phyloP scores from a whole-genome alignment of 2,888 invertebrate genomes.

The Dasypogon diadema region DNA sequence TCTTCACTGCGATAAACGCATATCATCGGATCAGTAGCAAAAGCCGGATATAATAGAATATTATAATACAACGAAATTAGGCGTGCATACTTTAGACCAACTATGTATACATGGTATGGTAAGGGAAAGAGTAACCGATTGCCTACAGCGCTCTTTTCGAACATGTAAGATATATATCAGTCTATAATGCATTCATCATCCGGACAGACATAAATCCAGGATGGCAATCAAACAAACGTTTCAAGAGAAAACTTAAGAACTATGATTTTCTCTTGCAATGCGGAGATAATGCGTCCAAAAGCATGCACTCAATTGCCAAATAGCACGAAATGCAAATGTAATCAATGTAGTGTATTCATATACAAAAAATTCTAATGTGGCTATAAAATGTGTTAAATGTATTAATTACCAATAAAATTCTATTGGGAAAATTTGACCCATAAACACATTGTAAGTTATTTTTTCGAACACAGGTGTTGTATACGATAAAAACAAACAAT shows the following conservation, averaged over 20 bases:
- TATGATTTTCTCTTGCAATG: slow-evolving; percentile 2
- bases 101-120: neutral
- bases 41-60: neutral
- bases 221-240: neutral
- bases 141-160: neutral
- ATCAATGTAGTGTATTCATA: neutral
- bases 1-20: neutral
- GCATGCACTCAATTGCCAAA: neutral
- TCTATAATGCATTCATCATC: neutral
- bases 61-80: neutral
- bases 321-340: neutral
- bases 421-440: slow-evolving; percentile 6
- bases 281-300: neutral
- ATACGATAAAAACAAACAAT: too few species aligned
- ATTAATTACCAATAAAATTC: neutral
- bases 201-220: neutral
- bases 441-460: neutral
- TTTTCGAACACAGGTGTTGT: slow-evolving; percentile 6
- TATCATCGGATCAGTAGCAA: neutral
- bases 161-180: neutral
- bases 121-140: neutral
- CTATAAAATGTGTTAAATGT: slow-evolving; percentile 5
- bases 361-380: neutral
- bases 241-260: slow-evolving; percentile 10
- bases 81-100: neutral